Evolutionary conservation across 2,113 vertebrate genomes (phyloP).

Genomic region (Passer montanus): DNA sequence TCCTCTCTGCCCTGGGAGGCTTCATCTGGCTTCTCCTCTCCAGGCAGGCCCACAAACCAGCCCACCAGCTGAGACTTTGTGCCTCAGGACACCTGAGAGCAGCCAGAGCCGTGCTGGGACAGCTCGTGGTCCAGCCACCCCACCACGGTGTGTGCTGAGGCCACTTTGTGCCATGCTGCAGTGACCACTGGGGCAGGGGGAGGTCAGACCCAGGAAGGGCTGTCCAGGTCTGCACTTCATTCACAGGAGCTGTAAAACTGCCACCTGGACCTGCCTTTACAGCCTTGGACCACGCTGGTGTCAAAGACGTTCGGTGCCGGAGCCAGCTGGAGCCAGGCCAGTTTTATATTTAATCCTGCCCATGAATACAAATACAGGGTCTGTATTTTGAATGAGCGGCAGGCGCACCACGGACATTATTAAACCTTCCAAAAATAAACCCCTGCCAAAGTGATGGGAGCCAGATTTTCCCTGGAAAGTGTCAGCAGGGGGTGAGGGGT

Average conservation of each 20-base stretch:
- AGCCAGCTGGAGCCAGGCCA: conserved; percentile 47
- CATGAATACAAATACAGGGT: conserved; percentile 57
- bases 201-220: neutral
- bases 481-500: neutral
- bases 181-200: neutral
- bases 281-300: conserved; percentile 4
- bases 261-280: neutral
- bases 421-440: conserved; percentile 70
- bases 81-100: neutral
- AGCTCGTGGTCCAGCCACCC: rapidly evolving
- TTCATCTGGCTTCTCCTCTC: neutral
- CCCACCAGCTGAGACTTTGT: neutral
- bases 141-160: rapidly evolving
- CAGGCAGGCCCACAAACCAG: neutral
- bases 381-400: conserved; percentile 46
- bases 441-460: conserved; percentile 20
- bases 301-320: neutral
- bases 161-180: neutral
- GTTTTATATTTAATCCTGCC: conserved; percentile 71
- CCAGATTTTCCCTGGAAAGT: conserved; percentile 57
- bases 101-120: neutral
- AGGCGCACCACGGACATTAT: conserved; percentile 37
- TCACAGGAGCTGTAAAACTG: conserved; percentile 4
- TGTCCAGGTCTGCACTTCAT: neutral
- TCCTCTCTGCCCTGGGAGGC: neutral